Evolutionary conservation across 1,140 invertebrate species (phyloP).

Genomic region (Atta cephalotes): DNA sequence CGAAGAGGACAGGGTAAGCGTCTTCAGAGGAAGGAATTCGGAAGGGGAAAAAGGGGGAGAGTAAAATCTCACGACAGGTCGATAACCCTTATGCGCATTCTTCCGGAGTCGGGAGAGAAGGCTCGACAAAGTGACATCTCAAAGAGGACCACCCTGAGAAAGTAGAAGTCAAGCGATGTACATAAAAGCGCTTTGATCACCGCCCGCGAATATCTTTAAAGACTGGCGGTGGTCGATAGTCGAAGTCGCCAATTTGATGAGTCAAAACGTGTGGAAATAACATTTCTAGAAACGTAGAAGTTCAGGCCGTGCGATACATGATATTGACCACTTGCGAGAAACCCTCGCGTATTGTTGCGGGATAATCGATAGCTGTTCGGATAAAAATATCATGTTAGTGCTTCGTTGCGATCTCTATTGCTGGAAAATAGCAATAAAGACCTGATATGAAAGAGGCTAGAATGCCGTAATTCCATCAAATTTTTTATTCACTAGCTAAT

Average conservation of each 20-base stretch:
- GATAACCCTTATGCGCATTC: constrained; percentile 63
- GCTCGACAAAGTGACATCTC: constrained; percentile 13
- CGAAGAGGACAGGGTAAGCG: not conserved
- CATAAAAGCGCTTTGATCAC: constrained; percentile 27
- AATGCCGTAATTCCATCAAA: constrained; percentile 12
- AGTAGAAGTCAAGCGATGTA: not conserved
- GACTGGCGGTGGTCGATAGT: not conserved
- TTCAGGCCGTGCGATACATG: not conserved
- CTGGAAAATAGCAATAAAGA: constrained; percentile 28
- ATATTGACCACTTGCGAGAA: constrained; percentile 22
- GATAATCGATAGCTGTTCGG: constrained; percentile 49
- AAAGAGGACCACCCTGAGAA: constrained; percentile 23
- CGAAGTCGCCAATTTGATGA: not conserved
- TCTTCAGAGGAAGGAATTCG: constrained; percentile 31
- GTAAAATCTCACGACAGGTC: constrained; percentile 60
- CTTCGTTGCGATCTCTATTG: constrained; percentile 19
- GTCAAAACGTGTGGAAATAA: not conserved
- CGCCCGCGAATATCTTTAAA: constrained; percentile 7
- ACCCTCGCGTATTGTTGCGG: constrained; percentile 21
- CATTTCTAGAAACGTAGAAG: not conserved
- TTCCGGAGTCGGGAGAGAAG: constrained; percentile 15
- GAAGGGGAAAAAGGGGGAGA: constrained; percentile 1
- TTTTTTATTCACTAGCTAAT: not conserved
- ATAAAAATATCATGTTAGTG: constrained; percentile 54
- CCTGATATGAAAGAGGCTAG: not conserved